Conservation (phyloP, 2,113 vertebrate genomes). For the Herpailurus yagouaroundi region DNA sequence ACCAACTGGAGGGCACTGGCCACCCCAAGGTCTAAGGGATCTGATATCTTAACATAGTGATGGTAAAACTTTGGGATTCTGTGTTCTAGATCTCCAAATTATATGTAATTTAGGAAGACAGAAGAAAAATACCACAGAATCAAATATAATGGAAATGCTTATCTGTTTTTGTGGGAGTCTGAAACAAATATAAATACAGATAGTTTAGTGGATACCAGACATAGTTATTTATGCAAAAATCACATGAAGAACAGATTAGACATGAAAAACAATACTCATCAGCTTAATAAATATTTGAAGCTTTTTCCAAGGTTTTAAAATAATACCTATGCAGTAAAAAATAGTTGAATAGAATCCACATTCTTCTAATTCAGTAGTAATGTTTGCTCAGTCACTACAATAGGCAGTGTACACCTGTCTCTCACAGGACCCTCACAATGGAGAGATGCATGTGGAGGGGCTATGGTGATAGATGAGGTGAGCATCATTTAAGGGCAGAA, state of each 20-base stretch:
- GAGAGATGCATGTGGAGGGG: background rate
- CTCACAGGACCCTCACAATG: background rate
- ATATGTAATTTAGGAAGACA: background rate
- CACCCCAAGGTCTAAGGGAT: background rate
- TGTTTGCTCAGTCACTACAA: background rate
- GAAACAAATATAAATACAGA: background rate
- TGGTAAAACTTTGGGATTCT: background rate
- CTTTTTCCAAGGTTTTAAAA: background rate
- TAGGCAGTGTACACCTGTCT: background rate
- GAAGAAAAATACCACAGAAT: background rate
- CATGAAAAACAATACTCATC: background rate
- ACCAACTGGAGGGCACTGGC: background rate
- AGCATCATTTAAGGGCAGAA: background rate
- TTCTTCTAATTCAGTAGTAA: slow-evolving; percentile 17
- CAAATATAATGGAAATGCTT: background rate
- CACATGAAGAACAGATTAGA: background rate
- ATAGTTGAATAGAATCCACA: background rate
- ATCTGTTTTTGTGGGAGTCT: background rate
- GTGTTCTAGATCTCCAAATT: background rate
- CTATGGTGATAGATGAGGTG: background rate
- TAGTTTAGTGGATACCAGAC: background rate
- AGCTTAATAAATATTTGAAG: background rate
- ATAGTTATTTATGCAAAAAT: slow-evolving; percentile 14
- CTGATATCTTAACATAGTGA: background rate
- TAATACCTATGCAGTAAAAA: background rate